Evolutionary conservation across 1,140 invertebrate species (phyloP), one percentile per base, ranked within the genome.

Genomic region (Physella acuta): DNA sequence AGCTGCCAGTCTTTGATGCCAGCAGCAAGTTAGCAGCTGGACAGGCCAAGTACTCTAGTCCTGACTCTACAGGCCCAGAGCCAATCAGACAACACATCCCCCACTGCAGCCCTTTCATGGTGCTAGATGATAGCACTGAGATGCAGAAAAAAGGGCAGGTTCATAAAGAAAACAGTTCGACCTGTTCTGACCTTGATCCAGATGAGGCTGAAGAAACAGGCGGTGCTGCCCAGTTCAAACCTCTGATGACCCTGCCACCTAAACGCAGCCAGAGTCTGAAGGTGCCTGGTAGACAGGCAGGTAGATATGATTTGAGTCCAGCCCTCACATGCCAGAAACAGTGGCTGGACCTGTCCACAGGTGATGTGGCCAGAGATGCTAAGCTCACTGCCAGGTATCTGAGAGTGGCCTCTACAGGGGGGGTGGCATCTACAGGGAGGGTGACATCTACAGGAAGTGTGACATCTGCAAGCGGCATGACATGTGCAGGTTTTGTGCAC

Each of bases 181-280:
- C n/a, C n/a, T n/a, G n/a, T n/a, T n/a, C n/a, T n/a, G n/a, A n/a
- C n/a, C n/a, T n/a, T n/a, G n/a, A n/a, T n/a, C n/a, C n/a, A n/a
- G n/a, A n/a, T n/a, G n/a, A n/a, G n/a, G n/a, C n/a, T n/a, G n/a
- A n/a, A n/a, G n/a, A n/a, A n/a, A n/a, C n/a, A n/a, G n/a, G n/a
- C 44, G n/a, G 34, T 55, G 1, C 67, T 33, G 20, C 39, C 36
- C 44, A 61, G 2, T 39, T 20, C 8, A 52, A 39, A 44, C 68
- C 60, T 31, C 28, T 64, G 33, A 30, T 64, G n/a, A 37, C 56
- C 16, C 34, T 66, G 31, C 64, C 64, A n/a, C 64, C 64, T 26
- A 66, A 66, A n/a, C 2, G 64, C 14, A 68, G 55, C 33, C 58
- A 64, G 37, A 70, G 60, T 49, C 49, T 70, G 34, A 70, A 70